phyloP scores from a whole-genome alignment of 2,797 vertebrate species.

The Acanthurus tractus region DNA sequence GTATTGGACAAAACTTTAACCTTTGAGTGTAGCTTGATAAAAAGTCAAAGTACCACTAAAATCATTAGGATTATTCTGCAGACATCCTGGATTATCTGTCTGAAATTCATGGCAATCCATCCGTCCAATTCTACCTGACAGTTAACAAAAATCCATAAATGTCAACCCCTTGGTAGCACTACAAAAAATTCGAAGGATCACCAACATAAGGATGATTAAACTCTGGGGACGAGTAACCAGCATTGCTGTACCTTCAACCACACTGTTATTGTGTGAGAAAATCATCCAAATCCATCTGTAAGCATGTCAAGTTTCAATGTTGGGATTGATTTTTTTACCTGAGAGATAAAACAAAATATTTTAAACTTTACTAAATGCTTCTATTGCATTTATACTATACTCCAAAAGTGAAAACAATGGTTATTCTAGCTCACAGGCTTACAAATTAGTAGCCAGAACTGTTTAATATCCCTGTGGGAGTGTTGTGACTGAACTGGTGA shows the following conservation, averaged over 20 bases:
- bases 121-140: neutral
- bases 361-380: conserved; percentile 2
- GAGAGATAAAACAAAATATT: neutral
- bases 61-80: neutral
- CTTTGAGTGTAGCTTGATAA: neutral
- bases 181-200: no score
- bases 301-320: no score
- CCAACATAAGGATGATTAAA: no score
- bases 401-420: no score
- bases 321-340: neutral
- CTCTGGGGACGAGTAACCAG: no score
- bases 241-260: no score
- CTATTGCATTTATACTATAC: neutral
- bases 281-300: no score
- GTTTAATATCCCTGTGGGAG: conserved; percentile 13
- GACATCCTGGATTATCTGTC: neutral
- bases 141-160: no score
- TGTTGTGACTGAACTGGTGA: conserved; percentile 33
- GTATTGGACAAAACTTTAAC: neutral
- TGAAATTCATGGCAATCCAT: neutral
- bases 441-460: neutral
- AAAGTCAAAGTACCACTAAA: neutral
- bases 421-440: neutral
- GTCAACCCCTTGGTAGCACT: no score
- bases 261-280: no score